phyloP scores from a whole-genome alignment of 2,888 invertebrate species.

The Brachyopa scutellaris region DNA sequence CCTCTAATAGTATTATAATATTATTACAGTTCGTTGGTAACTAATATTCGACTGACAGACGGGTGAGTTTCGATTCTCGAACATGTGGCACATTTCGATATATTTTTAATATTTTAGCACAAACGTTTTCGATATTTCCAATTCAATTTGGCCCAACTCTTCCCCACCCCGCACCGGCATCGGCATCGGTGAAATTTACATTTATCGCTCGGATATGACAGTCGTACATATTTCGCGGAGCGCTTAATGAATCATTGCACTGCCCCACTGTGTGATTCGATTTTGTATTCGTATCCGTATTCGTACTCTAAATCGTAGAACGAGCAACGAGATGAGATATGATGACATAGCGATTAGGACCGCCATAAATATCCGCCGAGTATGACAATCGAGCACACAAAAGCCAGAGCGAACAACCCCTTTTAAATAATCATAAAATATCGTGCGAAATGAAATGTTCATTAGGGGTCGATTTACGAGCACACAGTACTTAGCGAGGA shows the following conservation, averaged over 20 bases:
- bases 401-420: slow-evolving; percentile 59
- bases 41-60: neutral
- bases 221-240: slow-evolving; percentile 51
- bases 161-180: too few species aligned
- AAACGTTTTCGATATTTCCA: slow-evolving; percentile 53
- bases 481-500: slow-evolving; percentile 60
- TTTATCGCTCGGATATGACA: slow-evolving; percentile 70
- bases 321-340: slow-evolving; percentile 62
- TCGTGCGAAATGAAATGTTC: slow-evolving; percentile 73
- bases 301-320: too few species aligned
- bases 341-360: slow-evolving; percentile 72
- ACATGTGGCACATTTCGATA: slow-evolving; percentile 72
- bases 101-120: slow-evolving; percentile 67
- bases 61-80: slow-evolving; percentile 25
- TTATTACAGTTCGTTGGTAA: slow-evolving; percentile 11
- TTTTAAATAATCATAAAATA: slow-evolving; percentile 73
- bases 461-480: slow-evolving; percentile 73
- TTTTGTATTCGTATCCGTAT: too few species aligned
- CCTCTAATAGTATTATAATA: slow-evolving; percentile 70
- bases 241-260: slow-evolving; percentile 68
- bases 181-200: slow-evolving; percentile 52
- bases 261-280: slow-evolving; percentile 66
- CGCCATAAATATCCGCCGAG: slow-evolving; percentile 65
- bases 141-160: slow-evolving; percentile 58
- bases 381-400: slow-evolving; percentile 65